Percentiles rank a stretch among this genome's conserved stretches.
Evolutionary conservation across 2,797 vertebrate species (phyloP).

Genomic region (Epinephelus awoara): DNA sequence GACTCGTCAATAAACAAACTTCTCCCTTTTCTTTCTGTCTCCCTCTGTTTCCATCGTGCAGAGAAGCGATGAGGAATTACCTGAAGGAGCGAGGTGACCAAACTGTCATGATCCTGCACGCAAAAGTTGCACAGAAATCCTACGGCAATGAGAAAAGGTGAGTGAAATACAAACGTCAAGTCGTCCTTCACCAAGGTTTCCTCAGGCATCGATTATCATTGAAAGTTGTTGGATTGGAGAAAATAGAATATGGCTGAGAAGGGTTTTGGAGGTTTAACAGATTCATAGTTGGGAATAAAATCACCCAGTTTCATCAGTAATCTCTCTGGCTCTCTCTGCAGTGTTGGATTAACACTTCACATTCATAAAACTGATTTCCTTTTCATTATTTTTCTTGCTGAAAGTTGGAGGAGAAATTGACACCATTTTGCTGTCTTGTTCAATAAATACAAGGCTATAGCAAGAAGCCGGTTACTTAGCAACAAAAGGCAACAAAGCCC

Average conservation of each 20-base stretch:
- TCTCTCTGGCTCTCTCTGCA: not conserved
- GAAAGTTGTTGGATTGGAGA: not conserved
- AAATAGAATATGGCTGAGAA: not conserved
- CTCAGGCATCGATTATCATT: not conserved
- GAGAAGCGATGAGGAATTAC: conserved; percentile 99
- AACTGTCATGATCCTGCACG: conserved; percentile 98
- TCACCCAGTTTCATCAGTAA: not conserved
- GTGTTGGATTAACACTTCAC: not conserved
- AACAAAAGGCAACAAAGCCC: not conserved
- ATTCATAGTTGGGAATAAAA: not conserved
- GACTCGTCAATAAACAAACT: not conserved
- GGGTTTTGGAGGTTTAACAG: not conserved
- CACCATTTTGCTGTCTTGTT: not conserved
- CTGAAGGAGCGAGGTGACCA: conserved; percentile 99
- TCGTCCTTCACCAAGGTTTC: not conserved
- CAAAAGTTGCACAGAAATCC: conserved; percentile 99
- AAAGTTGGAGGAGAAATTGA: not conserved
- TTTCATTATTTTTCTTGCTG: not conserved
- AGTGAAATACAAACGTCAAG: not conserved
- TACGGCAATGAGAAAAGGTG: conserved; percentile 99
- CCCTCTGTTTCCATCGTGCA: conserved; percentile 62
- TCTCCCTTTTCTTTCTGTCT: not conserved
- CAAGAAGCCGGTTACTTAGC: not conserved
- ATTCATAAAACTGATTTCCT: not conserved
- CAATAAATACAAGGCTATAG: not conserved